Percentiles rank a stretch among this genome's conserved stretches.
These are phyloP conservation scores for Coelopa pilipes DNA, from an alignment of 2,888 invertebrate genomes.

Conservation along the genomic window DNA sequence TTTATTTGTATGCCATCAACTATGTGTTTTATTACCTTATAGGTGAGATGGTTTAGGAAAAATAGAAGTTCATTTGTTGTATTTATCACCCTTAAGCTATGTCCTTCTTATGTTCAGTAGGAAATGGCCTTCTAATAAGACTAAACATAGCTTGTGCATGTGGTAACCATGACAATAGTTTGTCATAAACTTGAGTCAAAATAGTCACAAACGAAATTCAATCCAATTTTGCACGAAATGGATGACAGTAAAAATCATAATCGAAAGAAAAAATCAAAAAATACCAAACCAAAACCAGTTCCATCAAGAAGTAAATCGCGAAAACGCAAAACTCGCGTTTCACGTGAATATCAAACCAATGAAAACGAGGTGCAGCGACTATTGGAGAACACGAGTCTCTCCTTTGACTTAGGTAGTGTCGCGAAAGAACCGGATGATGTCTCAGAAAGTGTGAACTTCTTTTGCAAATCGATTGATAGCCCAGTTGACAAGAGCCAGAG, in stretches of 20 bases:
- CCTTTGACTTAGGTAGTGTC: constrained; percentile 41
- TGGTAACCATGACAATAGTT: constrained; percentile 24
- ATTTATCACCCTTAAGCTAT: no score
- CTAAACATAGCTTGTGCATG: no score
- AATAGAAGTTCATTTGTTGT: no score
- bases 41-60: no score
- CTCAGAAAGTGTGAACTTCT: constrained; percentile 51
- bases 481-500: background rate
- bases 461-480: constrained; percentile 46
- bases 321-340: constrained; percentile 55
- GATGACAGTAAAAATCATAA: constrained; percentile 14
- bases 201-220: background rate
- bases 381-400: constrained; percentile 47
- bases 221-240: background rate
- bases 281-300: constrained; percentile 36
- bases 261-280: background rate
- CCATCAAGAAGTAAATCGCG: constrained; percentile 36
- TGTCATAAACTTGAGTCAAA: background rate
- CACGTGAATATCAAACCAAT: constrained; percentile 53
- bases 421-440: constrained; percentile 39
- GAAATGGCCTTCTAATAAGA: no score
- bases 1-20: constrained; percentile 61
- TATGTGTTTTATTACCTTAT: background rate
- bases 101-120: no score
- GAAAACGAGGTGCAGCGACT: constrained; percentile 57